A percentile compares a stretch with the other conserved stretches of the same genome.
Evolutionary conservation across 2,113 vertebrate species (phyloP).

Genomic region (Tragulus kanchil): DNA sequence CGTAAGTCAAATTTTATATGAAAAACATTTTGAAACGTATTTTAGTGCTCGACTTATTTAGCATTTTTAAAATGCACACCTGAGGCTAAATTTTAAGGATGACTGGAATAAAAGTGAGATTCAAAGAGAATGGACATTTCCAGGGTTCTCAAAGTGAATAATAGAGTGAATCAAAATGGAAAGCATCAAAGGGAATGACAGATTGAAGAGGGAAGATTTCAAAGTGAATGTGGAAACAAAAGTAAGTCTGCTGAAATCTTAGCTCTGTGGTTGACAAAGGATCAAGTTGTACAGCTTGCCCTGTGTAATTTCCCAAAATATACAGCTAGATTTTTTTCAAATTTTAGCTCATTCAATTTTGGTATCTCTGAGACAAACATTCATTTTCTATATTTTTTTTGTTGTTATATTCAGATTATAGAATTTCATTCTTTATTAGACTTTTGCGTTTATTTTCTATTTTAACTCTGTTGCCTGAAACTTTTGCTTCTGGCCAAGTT

Average conservation of each 20-base stretch:
- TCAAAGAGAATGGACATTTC: background rate
- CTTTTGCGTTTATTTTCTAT: background rate
- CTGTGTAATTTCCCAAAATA: background rate
- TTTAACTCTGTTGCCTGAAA: background rate
- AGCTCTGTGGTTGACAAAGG: background rate
- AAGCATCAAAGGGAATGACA: constrained; percentile 18
- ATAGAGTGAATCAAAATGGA: constrained; percentile 7
- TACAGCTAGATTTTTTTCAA: background rate
- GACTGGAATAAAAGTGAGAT: background rate
- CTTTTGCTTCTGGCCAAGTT: background rate
- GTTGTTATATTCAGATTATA: background rate
- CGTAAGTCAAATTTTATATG: background rate
- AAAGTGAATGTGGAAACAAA: constrained; percentile 39
- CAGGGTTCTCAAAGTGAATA: background rate
- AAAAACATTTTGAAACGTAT: background rate
- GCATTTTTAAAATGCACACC: background rate
- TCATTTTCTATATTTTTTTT: background rate
- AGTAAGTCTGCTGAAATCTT: background rate
- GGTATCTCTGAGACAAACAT: background rate
- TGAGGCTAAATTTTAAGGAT: background rate
- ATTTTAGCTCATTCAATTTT: background rate
- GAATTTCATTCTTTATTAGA: background rate
- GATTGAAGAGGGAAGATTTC: background rate
- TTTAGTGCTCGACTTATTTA: background rate
- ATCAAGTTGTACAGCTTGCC: background rate